Evolutionary conservation across 1,140 invertebrate species (phyloP).

Genomic region (Scaptomyza hsui): DNA sequence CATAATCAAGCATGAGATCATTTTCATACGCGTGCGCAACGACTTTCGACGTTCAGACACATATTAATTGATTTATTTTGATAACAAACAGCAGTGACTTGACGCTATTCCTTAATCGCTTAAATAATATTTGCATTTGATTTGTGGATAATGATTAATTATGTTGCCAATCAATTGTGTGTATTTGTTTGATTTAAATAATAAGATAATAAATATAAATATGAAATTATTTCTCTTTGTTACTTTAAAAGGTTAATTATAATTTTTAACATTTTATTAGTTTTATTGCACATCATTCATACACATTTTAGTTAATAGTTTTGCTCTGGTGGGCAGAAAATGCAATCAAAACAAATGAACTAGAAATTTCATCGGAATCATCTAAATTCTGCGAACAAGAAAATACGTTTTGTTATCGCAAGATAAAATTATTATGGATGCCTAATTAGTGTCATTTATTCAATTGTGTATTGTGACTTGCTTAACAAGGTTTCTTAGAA

Average conservation of each 20-base stretch:
- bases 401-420: no score
- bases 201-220: no score
- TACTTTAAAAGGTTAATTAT: no score
- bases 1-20: slow-evolving; percentile 63
- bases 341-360: neutral
- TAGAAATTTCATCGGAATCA: neutral
- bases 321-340: neutral
- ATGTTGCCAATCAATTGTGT: neutral
- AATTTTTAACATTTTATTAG: no score
- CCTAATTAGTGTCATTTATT: neutral
- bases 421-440: no score
- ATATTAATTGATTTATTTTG: slow-evolving; percentile 56
- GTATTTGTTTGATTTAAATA: slow-evolving; percentile 3
- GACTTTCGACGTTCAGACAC: slow-evolving; percentile 3
- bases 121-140: slow-evolving; percentile 22
- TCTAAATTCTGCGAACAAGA: no score
- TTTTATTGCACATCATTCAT: no score
- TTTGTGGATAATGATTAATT: slow-evolving; percentile 2
- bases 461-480: no score
- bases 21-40: slow-evolving; percentile 54
- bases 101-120: slow-evolving; percentile 24
- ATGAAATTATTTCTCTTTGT: no score
- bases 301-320: neutral
- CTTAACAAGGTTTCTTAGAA: no score
- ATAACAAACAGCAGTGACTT: slow-evolving; percentile 27